These are phyloP conservation scores for Pseudeuparius sepicola DNA, from an alignment of 2,888 invertebrate species.

Conservation along the genomic window DNA sequence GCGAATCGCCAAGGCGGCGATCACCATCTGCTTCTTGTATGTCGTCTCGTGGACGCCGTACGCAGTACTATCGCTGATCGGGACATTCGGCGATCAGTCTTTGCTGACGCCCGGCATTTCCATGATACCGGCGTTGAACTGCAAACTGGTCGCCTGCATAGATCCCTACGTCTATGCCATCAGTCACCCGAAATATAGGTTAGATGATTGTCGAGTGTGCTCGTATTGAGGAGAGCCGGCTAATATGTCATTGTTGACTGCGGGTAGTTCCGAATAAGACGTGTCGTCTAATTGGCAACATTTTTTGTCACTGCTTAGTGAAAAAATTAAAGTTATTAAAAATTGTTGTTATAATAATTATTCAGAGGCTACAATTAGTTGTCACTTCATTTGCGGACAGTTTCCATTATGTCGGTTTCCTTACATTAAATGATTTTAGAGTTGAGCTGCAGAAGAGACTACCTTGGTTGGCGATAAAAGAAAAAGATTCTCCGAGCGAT, in stretches of 20 bases:
- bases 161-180: constrained; percentile 89
- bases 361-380: too few relatives aligned
- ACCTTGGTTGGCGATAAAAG: constrained; percentile 67
- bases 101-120: constrained; percentile 67
- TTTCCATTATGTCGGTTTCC: too few relatives aligned
- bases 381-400: too few relatives aligned
- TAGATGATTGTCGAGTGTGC: constrained; percentile 16
- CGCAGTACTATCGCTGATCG: constrained; percentile 70
- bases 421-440: too few relatives aligned
- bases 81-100: constrained; percentile 68
- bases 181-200: constrained; percentile 83
- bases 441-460: constrained; percentile 71
- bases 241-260: too few relatives aligned
- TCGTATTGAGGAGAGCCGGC: too few relatives aligned
- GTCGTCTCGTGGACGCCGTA: constrained; percentile 88
- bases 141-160: constrained; percentile 82
- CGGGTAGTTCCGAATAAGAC: too few relatives aligned
- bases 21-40: constrained; percentile 76
- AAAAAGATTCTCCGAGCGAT: constrained; percentile 45
- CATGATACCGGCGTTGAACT: constrained; percentile 79
- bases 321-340: too few relatives aligned
- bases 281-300: too few relatives aligned
- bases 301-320: too few relatives aligned
- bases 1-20: constrained; percentile 79
- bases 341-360: too few relatives aligned